A percentile compares a stretch with the other conserved stretches of the same genome.
phyloP scores from a whole-genome alignment of 2,888 invertebrate species.

The Camponotus fellah region DNA sequence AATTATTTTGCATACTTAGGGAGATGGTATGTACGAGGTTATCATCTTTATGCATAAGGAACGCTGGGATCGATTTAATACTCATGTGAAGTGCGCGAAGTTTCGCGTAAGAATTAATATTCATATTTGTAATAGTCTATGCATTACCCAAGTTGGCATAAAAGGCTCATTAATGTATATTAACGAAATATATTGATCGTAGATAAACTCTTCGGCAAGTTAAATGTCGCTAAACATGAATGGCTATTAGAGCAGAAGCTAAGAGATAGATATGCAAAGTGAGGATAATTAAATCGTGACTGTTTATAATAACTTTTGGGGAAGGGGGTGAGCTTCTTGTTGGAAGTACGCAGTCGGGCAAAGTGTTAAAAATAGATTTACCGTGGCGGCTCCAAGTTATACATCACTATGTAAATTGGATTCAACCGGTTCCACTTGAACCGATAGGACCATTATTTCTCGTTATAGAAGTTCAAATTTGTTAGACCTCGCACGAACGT shows the following conservation, averaged over 20 bases:
- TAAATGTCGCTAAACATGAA: not conserved
- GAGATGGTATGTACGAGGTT: conserved; percentile 40
- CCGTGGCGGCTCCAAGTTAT: conserved; percentile 21
- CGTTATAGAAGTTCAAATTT: conserved; percentile 56
- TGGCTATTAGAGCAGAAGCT: not conserved
- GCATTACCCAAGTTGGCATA: conserved; percentile 32
- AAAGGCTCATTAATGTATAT: conserved; percentile 14
- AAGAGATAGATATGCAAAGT: not conserved
- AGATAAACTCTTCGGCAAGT: not conserved
- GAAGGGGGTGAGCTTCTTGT: not conserved
- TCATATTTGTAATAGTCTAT: conserved; percentile 27
- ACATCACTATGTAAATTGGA: conserved; percentile 50
- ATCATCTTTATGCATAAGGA: conserved; percentile 75
- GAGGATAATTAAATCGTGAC: not conserved
- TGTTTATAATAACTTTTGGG: not conserved
- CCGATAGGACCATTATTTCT: conserved; percentile 44
- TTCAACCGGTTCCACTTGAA: conserved; percentile 50
- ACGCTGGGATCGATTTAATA: conserved; percentile 60
- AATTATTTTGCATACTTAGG: conserved; percentile 76
- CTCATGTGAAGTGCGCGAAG: conserved; percentile 34
- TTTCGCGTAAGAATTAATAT: conserved; percentile 49
- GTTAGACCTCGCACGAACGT: conserved; percentile 44
- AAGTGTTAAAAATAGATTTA: conserved; percentile 38
- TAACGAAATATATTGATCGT: not conserved
- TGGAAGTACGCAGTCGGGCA: conserved; percentile 12